Conservation (phyloP, 2,888 invertebrate species). For the Lobophora halterata region DNA sequence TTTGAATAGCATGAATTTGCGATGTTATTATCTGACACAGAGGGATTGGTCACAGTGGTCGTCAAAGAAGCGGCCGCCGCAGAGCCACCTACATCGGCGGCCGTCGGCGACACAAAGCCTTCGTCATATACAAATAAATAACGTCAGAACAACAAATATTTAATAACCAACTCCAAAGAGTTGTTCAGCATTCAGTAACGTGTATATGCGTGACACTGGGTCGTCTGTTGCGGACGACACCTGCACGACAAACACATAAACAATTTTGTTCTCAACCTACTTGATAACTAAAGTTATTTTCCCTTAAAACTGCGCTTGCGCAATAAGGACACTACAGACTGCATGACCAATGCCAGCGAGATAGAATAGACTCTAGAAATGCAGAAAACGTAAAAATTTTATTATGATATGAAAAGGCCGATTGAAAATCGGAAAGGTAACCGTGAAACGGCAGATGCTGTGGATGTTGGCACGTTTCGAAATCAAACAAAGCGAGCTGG, state of each 20-base stretch:
- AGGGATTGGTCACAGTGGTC: slow-evolving; percentile 66
- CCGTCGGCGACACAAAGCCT: slow-evolving; percentile 70
- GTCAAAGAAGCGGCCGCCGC: slow-evolving; percentile 54
- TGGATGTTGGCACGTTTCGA: slow-evolving; percentile 20
- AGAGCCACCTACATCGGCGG: slow-evolving; percentile 58
- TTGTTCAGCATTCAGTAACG: slow-evolving; percentile 67
- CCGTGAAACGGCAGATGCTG: slow-evolving; percentile 73
- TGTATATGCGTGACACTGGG: slow-evolving; percentile 63
- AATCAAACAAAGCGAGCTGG: slow-evolving; percentile 21
- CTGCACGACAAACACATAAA: slow-evolving; percentile 39
- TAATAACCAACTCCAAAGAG: slow-evolving; percentile 77
- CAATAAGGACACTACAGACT: slow-evolving; percentile 40
- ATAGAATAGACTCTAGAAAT: slow-evolving; percentile 55
- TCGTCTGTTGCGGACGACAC: slow-evolving; percentile 48
- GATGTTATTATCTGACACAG: slow-evolving; percentile 63
- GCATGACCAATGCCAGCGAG: slow-evolving; percentile 66
- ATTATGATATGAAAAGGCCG: slow-evolving; percentile 60
- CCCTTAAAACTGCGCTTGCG: slow-evolving; percentile 21
- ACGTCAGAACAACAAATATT: slow-evolving; percentile 78
- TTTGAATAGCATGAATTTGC: slow-evolving; percentile 55
- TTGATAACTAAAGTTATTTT: slow-evolving; percentile 25
- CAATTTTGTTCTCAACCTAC: slow-evolving; percentile 27
- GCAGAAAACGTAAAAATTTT: slow-evolving; percentile 69
- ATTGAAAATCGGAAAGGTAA: slow-evolving; percentile 73
- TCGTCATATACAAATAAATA: slow-evolving; percentile 76